phyloP scores from a whole-genome alignment of 2,797 vertebrate genomes.

The Decapterus maruadsi region DNA sequence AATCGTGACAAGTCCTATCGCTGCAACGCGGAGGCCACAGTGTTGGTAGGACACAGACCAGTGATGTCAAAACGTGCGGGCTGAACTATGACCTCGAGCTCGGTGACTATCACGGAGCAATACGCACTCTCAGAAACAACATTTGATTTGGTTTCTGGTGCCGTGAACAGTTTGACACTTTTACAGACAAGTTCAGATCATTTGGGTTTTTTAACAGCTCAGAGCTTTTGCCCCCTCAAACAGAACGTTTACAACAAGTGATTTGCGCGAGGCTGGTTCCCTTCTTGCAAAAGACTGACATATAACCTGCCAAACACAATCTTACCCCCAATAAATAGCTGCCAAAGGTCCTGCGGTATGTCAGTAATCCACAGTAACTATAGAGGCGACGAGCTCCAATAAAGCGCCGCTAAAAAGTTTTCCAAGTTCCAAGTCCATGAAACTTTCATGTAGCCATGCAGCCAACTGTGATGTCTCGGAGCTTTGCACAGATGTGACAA shows the following conservation, averaged over 20 bases:
- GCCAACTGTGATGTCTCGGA: conserved; percentile 54
- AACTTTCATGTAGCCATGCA: conserved; percentile 80
- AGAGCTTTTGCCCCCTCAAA: conserved; percentile 1
- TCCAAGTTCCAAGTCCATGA: conserved; percentile 82
- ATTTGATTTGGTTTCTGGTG: neutral
- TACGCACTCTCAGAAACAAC: neutral
- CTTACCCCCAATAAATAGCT: conserved; percentile 84
- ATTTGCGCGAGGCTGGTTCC: conserved; percentile 15
- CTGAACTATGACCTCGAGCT: conserved; percentile 61
- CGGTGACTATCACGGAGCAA: conserved; percentile 37
- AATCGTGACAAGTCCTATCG: conserved; percentile 30
- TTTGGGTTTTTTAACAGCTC: neutral
- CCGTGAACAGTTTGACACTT: neutral
- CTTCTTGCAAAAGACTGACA: conserved; percentile 48
- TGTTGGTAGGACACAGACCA: conserved; percentile 34
- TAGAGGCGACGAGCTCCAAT: conserved; percentile 79
- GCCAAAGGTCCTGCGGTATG: conserved; percentile 81
- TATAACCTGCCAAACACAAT: conserved; percentile 69
- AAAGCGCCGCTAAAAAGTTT: conserved; percentile 79
- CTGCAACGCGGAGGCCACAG: conserved; percentile 37
- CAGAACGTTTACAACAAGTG: conserved; percentile 23
- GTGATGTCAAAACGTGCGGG: conserved; percentile 44
- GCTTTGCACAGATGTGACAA: conserved; percentile 69
- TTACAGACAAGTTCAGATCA: neutral
- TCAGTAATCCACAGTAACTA: conserved; percentile 87